Evolutionary conservation across 2,113 vertebrate genomes (phyloP).

Genomic region (Syngnathus scovelli): DNA sequence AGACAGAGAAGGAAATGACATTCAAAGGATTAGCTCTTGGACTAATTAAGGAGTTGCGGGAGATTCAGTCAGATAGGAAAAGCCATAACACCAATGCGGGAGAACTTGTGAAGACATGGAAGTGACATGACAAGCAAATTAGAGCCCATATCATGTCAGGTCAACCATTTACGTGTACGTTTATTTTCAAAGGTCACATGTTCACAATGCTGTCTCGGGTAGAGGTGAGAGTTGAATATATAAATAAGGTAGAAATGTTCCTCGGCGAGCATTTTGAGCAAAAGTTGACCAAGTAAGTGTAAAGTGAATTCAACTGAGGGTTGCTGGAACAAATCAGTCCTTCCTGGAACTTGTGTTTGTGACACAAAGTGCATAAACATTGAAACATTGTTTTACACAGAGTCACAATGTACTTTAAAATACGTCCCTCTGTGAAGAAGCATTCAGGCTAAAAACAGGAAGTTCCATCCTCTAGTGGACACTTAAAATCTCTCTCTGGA

Average conservation of each 20-base stretch:
- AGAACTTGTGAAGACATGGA: neutral
- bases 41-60: conserved; percentile 45
- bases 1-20: conserved; percentile 43
- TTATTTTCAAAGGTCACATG: neutral
- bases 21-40: conserved; percentile 34
- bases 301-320: no score
- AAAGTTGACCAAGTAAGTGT: no score
- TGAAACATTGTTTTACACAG: neutral
- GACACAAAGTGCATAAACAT: neutral
- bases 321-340: no score
- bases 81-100: conserved; percentile 6
- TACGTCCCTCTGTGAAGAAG: conserved; percentile 7
- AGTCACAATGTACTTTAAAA: conserved; percentile 9
- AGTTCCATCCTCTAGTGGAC: neutral
- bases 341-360: conserved; percentile 2
- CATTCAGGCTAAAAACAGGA: conserved; percentile 8
- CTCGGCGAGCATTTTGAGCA: no score
- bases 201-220: no score
- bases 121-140: neutral
- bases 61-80: conserved; percentile 29
- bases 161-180: neutral
- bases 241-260: no score
- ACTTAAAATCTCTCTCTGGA: no score
- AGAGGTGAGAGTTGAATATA: no score
- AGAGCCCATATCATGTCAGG: neutral